Percentiles rank a stretch among this genome's conserved stretches.
These are phyloP conservation scores for Campylomormyrus tamandua DNA, from an alignment of 2,113 vertebrate genomes.

Conservation along the genomic window DNA sequence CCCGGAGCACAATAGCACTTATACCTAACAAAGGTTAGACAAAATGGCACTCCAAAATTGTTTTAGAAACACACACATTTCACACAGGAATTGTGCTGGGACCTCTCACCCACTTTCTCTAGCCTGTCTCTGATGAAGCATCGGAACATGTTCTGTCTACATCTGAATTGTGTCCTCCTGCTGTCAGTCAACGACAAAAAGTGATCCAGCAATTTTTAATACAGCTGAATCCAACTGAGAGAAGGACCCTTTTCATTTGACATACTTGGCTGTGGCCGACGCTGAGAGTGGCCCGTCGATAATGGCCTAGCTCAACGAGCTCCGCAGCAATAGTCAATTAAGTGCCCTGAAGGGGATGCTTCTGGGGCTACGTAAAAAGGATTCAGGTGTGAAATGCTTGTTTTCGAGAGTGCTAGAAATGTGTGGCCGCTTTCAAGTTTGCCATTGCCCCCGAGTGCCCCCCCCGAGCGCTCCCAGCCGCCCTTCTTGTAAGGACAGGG, in stretches of 20 bases:
- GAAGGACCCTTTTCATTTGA: constrained; percentile 84
- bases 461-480: constrained; percentile 19
- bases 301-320: constrained; percentile 86
- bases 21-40: constrained; percentile 29
- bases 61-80: constrained; percentile 28
- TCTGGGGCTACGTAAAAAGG: constrained; percentile 85
- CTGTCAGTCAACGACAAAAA: constrained; percentile 66
- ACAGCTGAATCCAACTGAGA: constrained; percentile 70
- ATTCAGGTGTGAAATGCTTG: constrained; percentile 99
- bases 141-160: constrained; percentile 48
- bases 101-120: constrained; percentile 30
- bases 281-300: constrained; percentile 57
- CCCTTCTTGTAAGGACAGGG: constrained; percentile 63
- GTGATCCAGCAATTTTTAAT: constrained; percentile 79
- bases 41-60: constrained; percentile 26
- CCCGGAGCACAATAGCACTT: constrained; percentile 20
- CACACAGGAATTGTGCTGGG: constrained; percentile 20
- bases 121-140: constrained; percentile 32
- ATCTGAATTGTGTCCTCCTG: constrained; percentile 52
- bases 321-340: constrained; percentile 98
- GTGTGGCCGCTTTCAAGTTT: constrained; percentile 95
- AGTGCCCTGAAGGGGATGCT: constrained; percentile 97
- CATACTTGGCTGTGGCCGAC: constrained; percentile 81
- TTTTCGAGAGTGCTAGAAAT: constrained; percentile 97
- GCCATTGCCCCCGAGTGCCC: constrained; percentile 62